phyloP scores from a whole-genome alignment of 1,140 invertebrate species.

The Epicauta chinensis region DNA sequence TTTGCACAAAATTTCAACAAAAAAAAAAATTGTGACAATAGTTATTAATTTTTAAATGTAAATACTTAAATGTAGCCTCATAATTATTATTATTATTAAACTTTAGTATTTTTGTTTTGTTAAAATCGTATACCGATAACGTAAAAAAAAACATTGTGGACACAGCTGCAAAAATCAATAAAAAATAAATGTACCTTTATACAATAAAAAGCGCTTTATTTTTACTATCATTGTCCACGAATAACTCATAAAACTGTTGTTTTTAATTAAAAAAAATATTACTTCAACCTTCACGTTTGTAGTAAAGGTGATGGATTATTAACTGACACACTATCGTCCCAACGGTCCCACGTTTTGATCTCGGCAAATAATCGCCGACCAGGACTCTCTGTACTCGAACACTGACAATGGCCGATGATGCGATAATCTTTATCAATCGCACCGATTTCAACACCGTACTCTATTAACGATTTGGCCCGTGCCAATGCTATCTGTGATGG shows the following conservation, averaged over 20 bases:
- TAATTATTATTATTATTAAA: no score
- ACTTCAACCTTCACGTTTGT: no score
- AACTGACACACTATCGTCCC: not conserved
- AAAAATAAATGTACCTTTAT: conserved; percentile 31
- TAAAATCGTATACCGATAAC: conserved; percentile 18
- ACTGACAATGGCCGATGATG: conserved; percentile 48
- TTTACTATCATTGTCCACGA: no score
- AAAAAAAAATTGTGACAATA: conserved; percentile 30
- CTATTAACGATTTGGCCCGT: conserved; percentile 40
- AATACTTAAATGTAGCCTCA: conserved; percentile 22
- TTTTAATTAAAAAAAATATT: no score
- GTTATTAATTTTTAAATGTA: conserved; percentile 26
- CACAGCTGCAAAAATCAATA: conserved; percentile 30
- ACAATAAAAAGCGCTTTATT: conserved; percentile 1
- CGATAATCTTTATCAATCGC: conserved; percentile 45
- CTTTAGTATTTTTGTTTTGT: conserved; percentile 22
- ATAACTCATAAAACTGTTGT: no score
- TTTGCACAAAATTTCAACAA: conserved; percentile 23
- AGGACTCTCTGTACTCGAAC: conserved; percentile 41
- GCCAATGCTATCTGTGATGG: conserved; percentile 37
- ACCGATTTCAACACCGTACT: conserved; percentile 42
- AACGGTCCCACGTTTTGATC: conserved; percentile 32
- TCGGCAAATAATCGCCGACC: conserved; percentile 38
- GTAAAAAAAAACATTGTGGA: conserved; percentile 25
- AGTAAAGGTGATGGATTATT: conserved; percentile 3